Base-by-base conservation (phyloP, 2,797 vertebrate genomes). In the Poecilia wingei region DNA sequence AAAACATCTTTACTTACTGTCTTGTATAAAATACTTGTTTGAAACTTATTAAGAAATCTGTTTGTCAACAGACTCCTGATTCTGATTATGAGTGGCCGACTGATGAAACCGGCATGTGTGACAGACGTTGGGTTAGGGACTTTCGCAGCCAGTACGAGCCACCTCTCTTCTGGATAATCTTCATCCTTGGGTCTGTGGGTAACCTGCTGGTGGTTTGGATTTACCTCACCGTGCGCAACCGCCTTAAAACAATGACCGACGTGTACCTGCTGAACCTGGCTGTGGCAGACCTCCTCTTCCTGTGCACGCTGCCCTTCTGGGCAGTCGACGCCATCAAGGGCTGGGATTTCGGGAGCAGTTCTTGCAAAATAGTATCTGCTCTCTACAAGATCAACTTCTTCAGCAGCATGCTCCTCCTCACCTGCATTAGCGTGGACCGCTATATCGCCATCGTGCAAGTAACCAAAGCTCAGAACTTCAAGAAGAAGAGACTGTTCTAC, bases 321-420 rank as follows among this genome's bases (percentile, higher is more conserved):
- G 97, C 97, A 3, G 86, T 86, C 0, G 95, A 97, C 0, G 95
- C 97, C 0, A 79, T 83, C 0, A 84, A 82, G 0, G 95, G 94
- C 49, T 98, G 98, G 98, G 51, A 87, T 46, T 97, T 98, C 68
- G 93, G 94, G 39, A 20, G 77, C 33, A 6, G 64, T 25, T 46
- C 95, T 80, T 99, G 98, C 92, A 97, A 96, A 87, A 49, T 94
- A 0, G 94, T 98, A 49, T 96, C 93, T 0, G 95, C 96, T 4
- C 81, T 94, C 83, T 98, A 98, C 78, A 98, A 97, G 91, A 94
- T 98, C 92, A 98, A 98, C 88, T 97, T 98, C 89, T 98, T 97
- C 46, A 93, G 97, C 90, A 96, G 96, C 81, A 96, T 96, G 95
- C 88, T 98, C 41, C 92, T 99, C 59, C 96, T 99, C 77, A 97